These are phyloP conservation scores for Heteropelma amictum DNA, from an alignment of 2,888 invertebrate genomes.

Conservation along the genomic window DNA sequence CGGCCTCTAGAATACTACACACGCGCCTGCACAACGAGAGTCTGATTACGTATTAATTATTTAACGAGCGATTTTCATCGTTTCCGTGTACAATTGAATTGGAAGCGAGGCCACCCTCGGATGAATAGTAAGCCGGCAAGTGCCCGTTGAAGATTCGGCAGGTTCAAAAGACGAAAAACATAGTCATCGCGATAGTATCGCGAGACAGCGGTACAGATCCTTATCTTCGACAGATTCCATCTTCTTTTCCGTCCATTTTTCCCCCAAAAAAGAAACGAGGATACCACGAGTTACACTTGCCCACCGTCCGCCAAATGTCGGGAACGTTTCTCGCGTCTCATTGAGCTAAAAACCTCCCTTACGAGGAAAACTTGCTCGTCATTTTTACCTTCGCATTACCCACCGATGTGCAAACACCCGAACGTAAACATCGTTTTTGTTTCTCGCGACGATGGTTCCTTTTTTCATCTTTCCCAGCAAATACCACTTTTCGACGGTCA, in stretches of 20 bases:
- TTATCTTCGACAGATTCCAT: constrained; percentile 23
- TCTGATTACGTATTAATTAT: constrained; percentile 77
- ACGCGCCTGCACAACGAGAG: constrained; percentile 63
- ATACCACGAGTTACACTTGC: constrained; percentile 38
- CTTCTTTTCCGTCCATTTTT: constrained; percentile 10
- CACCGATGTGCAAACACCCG: constrained; percentile 2
- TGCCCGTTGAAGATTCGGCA: not conserved
- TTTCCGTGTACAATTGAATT: not conserved
- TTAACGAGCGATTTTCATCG: constrained; percentile 70
- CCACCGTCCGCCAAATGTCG: constrained; percentile 49
- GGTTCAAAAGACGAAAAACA: constrained; percentile 23
- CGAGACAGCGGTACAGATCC: constrained; percentile 10
- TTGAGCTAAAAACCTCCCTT: constrained; percentile 24
- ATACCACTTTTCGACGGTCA: not conserved
- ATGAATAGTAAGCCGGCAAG: not conserved
- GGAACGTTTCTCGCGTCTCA: constrained; percentile 11
- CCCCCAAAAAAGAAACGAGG: not conserved
- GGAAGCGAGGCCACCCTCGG: not conserved
- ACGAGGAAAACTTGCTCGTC: constrained; percentile 25
- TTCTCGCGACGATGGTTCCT: too few relatives aligned
- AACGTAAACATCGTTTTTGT: not conserved
- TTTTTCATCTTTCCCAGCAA: not conserved
- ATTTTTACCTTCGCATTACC: constrained; percentile 42
- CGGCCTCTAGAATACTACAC: constrained; percentile 55
- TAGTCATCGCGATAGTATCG: constrained; percentile 14